phyloP scores from a whole-genome alignment of 2,797 vertebrate genomes.

The Lacerta bilineata region DNA sequence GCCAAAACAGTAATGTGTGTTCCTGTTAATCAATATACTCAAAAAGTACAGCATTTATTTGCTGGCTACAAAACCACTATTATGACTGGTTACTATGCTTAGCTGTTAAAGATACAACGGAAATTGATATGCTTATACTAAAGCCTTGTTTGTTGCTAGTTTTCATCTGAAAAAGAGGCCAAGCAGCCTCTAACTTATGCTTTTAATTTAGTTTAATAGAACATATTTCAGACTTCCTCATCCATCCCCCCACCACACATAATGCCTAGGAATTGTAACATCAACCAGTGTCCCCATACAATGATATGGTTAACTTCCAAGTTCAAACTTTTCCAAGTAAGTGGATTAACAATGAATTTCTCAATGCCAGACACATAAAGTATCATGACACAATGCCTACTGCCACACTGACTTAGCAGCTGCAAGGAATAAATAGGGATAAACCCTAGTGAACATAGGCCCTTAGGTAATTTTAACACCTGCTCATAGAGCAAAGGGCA shows the following conservation, averaged over 20 bases:
- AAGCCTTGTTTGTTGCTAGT: neutral
- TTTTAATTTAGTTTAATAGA: neutral
- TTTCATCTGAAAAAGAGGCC: neutral
- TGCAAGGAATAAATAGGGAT: slow-evolving; percentile 51
- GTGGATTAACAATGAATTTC: slow-evolving; percentile 42
- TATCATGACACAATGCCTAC: slow-evolving; percentile 47
- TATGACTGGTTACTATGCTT: neutral
- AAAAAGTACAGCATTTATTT: neutral
- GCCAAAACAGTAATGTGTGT: neutral
- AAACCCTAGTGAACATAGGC: slow-evolving; percentile 40
- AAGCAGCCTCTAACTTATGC: neutral
- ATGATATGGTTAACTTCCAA: neutral
- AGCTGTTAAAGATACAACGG: neutral
- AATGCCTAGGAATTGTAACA: neutral
- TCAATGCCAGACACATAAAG: neutral
- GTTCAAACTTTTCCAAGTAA: slow-evolving; percentile 1
- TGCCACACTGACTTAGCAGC: slow-evolving; percentile 14
- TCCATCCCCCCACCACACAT: neutral
- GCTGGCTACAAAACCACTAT: neutral
- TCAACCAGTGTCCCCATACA: neutral
- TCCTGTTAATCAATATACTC: neutral
- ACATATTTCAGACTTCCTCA: neutral
- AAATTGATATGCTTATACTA: neutral
- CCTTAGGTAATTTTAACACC: slow-evolving; percentile 32
- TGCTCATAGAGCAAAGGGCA: slow-evolving; percentile 41